Conservation (phyloP, 2,797 vertebrate genomes). For the Gambelia wislizenii region DNA sequence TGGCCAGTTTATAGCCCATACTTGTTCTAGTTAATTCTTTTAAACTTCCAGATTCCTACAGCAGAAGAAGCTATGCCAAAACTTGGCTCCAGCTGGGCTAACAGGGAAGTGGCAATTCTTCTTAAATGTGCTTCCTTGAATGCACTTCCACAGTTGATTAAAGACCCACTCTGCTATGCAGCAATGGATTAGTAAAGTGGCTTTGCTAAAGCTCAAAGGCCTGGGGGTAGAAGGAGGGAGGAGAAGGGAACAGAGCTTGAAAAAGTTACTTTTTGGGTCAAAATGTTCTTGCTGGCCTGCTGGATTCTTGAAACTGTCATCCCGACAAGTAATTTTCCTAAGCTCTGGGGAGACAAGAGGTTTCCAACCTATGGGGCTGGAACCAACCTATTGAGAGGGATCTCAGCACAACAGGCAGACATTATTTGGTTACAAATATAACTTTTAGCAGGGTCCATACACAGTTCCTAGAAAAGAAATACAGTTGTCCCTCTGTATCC, state of each 20-base stretch:
- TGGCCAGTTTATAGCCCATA: conserved; percentile 25
- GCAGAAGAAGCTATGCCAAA: conserved; percentile 35
- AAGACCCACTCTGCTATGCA: not conserved
- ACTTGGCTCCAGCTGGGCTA: not conserved
- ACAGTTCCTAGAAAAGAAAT: not conserved
- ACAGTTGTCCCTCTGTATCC: no score
- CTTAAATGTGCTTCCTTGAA: conserved; percentile 8
- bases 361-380: no score
- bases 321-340: not conserved
- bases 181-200: not conserved
- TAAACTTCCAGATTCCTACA: conserved; percentile 31
- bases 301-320: no score
- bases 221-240: not conserved
- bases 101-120: conserved; percentile 27
- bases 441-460: not conserved
- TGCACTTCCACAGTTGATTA: conserved; percentile 1
- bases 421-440: not conserved
- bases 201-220: not conserved
- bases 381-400: not conserved
- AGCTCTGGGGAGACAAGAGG: not conserved
- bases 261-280: no score
- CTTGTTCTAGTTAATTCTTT: conserved; percentile 4
- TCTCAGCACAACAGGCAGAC: not conserved
- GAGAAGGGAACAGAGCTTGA: not conserved
- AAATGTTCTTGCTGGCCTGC: no score